A percentile compares a stretch with the other conserved stretches of the same genome.
These are phyloP conservation scores for Antidorcas marsupialis DNA, from an alignment of 2,113 vertebrate genomes.

Conservation along the genomic window DNA sequence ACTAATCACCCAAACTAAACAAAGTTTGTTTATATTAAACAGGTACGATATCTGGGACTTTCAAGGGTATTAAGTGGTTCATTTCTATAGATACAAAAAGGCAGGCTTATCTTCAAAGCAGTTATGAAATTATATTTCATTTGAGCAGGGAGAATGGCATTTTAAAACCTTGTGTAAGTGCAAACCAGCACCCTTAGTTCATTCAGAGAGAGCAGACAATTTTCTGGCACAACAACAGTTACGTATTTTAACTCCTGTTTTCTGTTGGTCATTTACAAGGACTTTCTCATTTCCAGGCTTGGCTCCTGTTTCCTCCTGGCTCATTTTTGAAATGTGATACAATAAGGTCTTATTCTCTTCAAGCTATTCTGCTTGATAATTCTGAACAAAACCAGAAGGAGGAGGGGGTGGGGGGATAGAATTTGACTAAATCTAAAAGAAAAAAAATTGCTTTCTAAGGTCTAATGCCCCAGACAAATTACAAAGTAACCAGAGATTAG, in stretches of 20 bases:
- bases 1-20: slow-evolving; percentile 26
- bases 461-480: slow-evolving; percentile 45
- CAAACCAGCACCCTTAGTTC: slow-evolving; percentile 41
- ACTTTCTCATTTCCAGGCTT: slow-evolving; percentile 75
- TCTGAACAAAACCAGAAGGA: slow-evolving; percentile 49
- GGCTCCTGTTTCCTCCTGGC: slow-evolving; percentile 48
- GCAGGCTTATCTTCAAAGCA: not conserved
- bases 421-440: slow-evolving; percentile 36
- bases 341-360: slow-evolving; percentile 66
- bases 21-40: slow-evolving; percentile 42
- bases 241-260: slow-evolving; percentile 76
- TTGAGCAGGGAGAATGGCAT: slow-evolving; percentile 6
- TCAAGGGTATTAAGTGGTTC: not conserved
- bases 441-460: slow-evolving; percentile 28
- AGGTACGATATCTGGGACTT: not conserved
- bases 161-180: slow-evolving; percentile 27
- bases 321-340: slow-evolving; percentile 65
- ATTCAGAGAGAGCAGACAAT: slow-evolving; percentile 66
- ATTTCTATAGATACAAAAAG: not conserved
- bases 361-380: slow-evolving; percentile 46
- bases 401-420: not conserved
- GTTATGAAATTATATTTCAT: slow-evolving; percentile 40
- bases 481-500: slow-evolving; percentile 58
- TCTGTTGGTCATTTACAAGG: slow-evolving; percentile 76
- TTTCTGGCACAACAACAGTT: slow-evolving; percentile 51